Percentiles rank a stretch among this genome's conserved stretches.
Conservation (phyloP, 2,888 invertebrate species). For the Hydroisotoma schaefferi region DNA sequence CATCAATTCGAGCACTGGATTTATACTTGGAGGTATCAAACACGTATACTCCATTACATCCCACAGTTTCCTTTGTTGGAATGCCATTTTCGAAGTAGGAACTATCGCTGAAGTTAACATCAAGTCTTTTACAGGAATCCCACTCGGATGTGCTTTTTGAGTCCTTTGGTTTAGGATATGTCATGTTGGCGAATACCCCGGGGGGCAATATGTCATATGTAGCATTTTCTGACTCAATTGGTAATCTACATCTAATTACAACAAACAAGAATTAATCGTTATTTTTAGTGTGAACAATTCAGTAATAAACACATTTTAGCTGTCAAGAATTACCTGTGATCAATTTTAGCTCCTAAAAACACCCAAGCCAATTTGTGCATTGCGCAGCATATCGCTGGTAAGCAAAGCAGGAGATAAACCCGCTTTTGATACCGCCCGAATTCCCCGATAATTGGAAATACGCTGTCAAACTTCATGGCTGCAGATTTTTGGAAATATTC, state of each 20-base stretch:
- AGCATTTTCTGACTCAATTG: constrained; percentile 58
- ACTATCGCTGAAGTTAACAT: constrained; percentile 53
- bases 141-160: constrained; percentile 6
- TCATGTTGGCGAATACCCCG: constrained; percentile 49
- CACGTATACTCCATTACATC: constrained; percentile 58
- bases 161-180: constrained; percentile 22
- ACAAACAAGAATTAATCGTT: background rate
- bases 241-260: constrained; percentile 59
- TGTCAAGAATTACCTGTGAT: constrained; percentile 62
- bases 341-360: constrained; percentile 65
- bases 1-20: constrained; percentile 65
- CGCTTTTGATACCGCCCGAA: constrained; percentile 68
- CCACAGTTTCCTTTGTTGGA: constrained; percentile 50
- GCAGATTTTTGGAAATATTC: background rate
- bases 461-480: constrained; percentile 69
- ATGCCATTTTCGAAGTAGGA: constrained; percentile 50
- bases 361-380: constrained; percentile 70
- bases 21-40: constrained; percentile 62
- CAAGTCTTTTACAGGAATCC: constrained; percentile 55
- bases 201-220: constrained; percentile 55
- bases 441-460: constrained; percentile 64
- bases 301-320: background rate
- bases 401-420: constrained; percentile 65
- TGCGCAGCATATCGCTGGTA: constrained; percentile 68
- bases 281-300: background rate